These are phyloP conservation scores for Gambusia yucatana DNA, from an alignment of 2,797 vertebrate genomes.

Conservation along the genomic window DNA sequence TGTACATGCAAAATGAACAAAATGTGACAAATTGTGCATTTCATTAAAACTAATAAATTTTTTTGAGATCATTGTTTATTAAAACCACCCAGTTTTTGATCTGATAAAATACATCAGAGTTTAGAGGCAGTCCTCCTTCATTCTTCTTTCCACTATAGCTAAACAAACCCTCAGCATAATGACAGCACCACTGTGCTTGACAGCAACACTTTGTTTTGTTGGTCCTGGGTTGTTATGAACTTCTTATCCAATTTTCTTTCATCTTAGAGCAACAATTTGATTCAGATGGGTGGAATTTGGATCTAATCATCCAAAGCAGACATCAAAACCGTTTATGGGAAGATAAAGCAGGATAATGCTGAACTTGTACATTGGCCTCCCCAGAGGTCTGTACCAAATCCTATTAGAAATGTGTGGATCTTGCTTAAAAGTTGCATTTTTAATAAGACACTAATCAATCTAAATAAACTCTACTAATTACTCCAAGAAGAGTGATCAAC, in stretches of 20 bases:
- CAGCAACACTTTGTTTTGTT: neutral
- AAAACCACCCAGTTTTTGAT: neutral
- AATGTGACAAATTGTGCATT: too few species aligned
- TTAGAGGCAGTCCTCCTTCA: neutral
- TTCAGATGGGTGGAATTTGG: neutral
- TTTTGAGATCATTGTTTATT: neutral
- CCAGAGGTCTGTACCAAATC: neutral
- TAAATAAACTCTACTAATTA: neutral
- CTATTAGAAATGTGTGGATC: neutral
- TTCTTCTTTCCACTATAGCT: neutral
- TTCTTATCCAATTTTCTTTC: neutral
- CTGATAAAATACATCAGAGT: neutral
- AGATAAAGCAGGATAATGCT: neutral
- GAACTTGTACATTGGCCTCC: neutral
- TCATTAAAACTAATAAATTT: neutral
- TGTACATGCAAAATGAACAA: too few species aligned
- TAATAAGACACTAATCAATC: neutral
- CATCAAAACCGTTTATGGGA: neutral
- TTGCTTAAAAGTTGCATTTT: neutral
- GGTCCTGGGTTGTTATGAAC: neutral
- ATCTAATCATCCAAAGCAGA: neutral
- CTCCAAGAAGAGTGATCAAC: neutral
- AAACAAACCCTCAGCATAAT: neutral
- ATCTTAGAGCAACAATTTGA: neutral
- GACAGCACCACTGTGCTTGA: neutral